Evolutionary conservation across 2,888 invertebrate genomes (phyloP).

Genomic region (Pyralis farinalis): DNA sequence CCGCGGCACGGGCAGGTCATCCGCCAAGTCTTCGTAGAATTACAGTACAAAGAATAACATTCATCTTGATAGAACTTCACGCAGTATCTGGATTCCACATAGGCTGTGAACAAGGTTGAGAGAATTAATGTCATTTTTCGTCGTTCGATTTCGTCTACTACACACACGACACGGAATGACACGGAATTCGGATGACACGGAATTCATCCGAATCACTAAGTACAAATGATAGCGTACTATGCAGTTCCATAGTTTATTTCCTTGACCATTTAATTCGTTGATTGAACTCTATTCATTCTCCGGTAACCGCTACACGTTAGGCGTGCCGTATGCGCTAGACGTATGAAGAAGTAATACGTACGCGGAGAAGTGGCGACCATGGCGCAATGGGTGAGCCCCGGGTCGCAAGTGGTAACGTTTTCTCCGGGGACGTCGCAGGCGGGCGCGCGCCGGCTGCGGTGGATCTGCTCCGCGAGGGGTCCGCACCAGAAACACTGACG

Average conservation of each 20-base stretch:
- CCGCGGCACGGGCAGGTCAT: conserved; percentile 69
- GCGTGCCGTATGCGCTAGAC: too few relatives aligned
- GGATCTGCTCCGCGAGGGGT: conserved; percentile 69
- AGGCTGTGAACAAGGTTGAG: conserved; percentile 44
- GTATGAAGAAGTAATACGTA: too few relatives aligned
- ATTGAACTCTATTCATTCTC: too few relatives aligned
- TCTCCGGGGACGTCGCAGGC: conserved; percentile 38
- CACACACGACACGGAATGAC: too few relatives aligned
- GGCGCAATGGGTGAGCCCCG: conserved; percentile 57
- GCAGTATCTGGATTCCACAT: conserved; percentile 63
- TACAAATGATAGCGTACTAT: too few relatives aligned
- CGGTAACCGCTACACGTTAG: too few relatives aligned
- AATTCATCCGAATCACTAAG: too few relatives aligned
- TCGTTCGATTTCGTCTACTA: too few relatives aligned
- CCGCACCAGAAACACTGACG: conserved; percentile 71
- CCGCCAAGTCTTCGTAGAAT: conserved; percentile 60
- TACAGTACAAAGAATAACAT: conserved; percentile 66
- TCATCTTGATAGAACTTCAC: conserved; percentile 71
- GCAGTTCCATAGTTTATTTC: too few relatives aligned
- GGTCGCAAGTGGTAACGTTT: conserved; percentile 52
- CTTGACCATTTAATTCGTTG: too few relatives aligned
- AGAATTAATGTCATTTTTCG: too few relatives aligned
- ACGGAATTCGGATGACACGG: too few relatives aligned
- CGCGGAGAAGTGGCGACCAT: conserved; percentile 61
- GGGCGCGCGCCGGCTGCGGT: conserved; percentile 59